Evolutionary conservation across 2,888 invertebrate genomes (phyloP).

Genomic region (Dryomyza anilis): DNA sequence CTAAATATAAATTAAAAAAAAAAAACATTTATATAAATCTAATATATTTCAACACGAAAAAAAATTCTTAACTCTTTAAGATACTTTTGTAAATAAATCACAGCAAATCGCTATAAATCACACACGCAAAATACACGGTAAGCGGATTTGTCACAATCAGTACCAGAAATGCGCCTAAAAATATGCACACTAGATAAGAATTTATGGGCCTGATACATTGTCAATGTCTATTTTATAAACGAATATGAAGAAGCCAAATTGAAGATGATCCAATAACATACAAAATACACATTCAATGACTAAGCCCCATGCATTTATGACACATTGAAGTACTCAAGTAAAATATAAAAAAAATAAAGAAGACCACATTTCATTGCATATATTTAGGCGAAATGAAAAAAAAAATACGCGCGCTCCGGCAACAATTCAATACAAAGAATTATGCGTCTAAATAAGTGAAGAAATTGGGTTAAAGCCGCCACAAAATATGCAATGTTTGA

Average conservation of each 20-base stretch:
- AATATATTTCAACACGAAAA: no score
- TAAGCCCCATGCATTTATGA: neutral
- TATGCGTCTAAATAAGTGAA: no score
- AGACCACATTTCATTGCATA: no score
- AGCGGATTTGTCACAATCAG: constrained; percentile 21
- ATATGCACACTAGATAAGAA: constrained; percentile 18
- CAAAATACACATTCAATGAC: no score
- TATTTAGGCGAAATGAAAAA: neutral
- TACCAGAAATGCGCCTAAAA: constrained; percentile 16
- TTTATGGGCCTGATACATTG: constrained; percentile 20
- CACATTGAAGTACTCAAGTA: no score
- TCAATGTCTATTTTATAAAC: constrained; percentile 12
- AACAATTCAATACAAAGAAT: constrained; percentile 23
- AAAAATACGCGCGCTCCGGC: constrained; percentile 7
- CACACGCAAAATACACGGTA: neutral
- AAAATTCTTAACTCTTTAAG: no score
- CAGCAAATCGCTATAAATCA: constrained; percentile 10
- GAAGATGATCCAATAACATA: constrained; percentile 18
- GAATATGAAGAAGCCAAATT: neutral
- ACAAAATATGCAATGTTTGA: constrained; percentile 37
- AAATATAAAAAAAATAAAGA: no score
- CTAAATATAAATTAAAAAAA: neutral
- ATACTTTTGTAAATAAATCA: no score
- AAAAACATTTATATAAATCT: neutral
- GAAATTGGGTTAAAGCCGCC: constrained; percentile 2